Evolutionary conservation across 23 tunicate species (phyloP), one percentile per base, ranked within the genome.

Genomic region (Oikopleura dioica): DNA sequence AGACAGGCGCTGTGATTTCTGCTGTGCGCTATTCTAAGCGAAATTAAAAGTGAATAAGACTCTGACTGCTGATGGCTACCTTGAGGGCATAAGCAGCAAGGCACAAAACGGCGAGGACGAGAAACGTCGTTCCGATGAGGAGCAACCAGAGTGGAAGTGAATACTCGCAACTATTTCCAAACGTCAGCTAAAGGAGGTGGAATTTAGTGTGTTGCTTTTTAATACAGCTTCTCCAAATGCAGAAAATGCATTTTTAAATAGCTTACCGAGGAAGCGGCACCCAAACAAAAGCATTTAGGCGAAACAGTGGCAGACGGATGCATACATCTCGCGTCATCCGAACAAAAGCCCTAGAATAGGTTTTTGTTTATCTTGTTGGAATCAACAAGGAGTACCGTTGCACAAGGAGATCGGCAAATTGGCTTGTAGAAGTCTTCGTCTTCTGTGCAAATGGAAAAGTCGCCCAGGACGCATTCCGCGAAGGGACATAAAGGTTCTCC

Each of bases 401-500:
- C 26, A 63, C 72, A 63, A 12, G 32, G 72, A 5, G 72, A 63
- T 2, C 16, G 30, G 26, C 72, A 63, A 21, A 28, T 28, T 24
- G 72, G 72, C 16, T 31, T 23, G 33, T 12, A 63, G 33, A 12
- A 23, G 29, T 63, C 72, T 2, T 12, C 30, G 72, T 63, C 72
- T 28, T 63, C 72, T 63, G 29, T 23, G 72, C 72, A 63, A 28
- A 63, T 28, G 2, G 72, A 12, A 63, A 12, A 12, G 16, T 63
- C 5, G 5, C 72, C 72, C 5, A 63, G 72, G 2, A 63, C 33
- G 26, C 72, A 63, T 2, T 63, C 16, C 2, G 72, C 16, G 33
- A 12, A 23, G 30, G 72, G 72, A 63, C 72, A 63, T 63, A 63
- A 63, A 2, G 72, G 33, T 2, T 63, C 72, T 24, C 72, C 72